Percentiles rank a stretch among this genome's conserved stretches.
Conservation (phyloP, 2,113 vertebrate species). For the Todiramphus chloris region DNA sequence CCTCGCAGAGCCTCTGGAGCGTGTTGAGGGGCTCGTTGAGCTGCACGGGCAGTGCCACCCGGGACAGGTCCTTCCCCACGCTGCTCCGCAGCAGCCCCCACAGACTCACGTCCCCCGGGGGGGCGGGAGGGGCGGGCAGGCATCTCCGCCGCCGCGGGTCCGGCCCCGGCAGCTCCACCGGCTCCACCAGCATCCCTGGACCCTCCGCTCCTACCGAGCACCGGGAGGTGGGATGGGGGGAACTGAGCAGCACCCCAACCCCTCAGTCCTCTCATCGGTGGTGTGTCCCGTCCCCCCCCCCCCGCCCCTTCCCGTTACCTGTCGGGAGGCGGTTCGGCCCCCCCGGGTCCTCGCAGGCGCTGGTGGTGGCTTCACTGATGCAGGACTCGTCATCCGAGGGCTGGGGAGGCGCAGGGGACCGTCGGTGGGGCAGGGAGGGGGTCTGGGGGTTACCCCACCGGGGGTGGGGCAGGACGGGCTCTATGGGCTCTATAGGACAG, state of each 20-base stretch:
- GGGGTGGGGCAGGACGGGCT: neutral
- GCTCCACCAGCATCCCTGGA: neutral
- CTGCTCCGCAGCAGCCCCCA: constrained; percentile 92
- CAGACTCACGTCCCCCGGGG: constrained; percentile 87
- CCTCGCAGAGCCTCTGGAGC: constrained; percentile 89
- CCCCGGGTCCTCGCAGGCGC: constrained; percentile 78
- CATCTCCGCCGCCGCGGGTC: constrained; percentile 68
- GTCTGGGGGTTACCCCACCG: constrained; percentile 9
- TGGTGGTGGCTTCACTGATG: constrained; percentile 85
- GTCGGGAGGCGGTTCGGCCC: constrained; percentile 14
- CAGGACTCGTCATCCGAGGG: constrained; percentile 86
- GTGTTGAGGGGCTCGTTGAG: constrained; percentile 88
- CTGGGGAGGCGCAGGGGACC: constrained; percentile 41
- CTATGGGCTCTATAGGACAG: neutral
- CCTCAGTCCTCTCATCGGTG: too few species aligned
- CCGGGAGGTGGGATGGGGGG: neutral
- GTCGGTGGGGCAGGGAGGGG: neutral
- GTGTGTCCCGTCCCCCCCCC: too few species aligned
- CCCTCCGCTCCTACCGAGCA: neutral
- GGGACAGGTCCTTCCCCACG: constrained; percentile 92
- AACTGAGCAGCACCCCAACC: neutral
- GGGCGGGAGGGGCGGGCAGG: constrained; percentile 75
- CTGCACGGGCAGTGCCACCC: constrained; percentile 88
- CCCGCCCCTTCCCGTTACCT: neutral
- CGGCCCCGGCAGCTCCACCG: constrained; percentile 36